Percentiles rank a stretch among this genome's conserved stretches.
Evolutionary conservation across 2,888 invertebrate species (phyloP).

Genomic region (Melanargia galathea): DNA sequence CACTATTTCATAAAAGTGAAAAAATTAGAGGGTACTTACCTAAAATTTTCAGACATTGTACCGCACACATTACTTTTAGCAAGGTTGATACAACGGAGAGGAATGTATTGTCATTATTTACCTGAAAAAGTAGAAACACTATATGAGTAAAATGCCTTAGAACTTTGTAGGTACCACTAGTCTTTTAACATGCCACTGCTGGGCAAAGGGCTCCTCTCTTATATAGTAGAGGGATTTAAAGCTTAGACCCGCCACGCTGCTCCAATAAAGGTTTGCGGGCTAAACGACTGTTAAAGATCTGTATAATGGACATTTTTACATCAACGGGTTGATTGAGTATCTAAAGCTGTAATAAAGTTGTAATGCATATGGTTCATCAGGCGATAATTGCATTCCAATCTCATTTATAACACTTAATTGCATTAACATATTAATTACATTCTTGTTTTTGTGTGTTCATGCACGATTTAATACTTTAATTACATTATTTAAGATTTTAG

Average conservation of each 20-base stretch:
- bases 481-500: slow-evolving; percentile 6
- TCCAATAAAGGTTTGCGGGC: too few species aligned
- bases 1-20: not conserved
- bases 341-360: slow-evolving; percentile 3
- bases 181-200: too few species aligned
- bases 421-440: slow-evolving; percentile 12
- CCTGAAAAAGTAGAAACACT: not conserved
- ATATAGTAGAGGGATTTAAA: too few species aligned
- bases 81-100: too few species aligned
- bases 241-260: too few species aligned
- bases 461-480: not conserved
- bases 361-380: slow-evolving; percentile 4
- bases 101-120: not conserved
- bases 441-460: slow-evolving; percentile 3
- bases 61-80: not conserved
- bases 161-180: too few species aligned
- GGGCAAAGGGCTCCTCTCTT: too few species aligned
- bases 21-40: not conserved
- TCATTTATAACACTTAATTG: slow-evolving; percentile 17
- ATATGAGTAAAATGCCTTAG: too few species aligned
- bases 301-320: too few species aligned
- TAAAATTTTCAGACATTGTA: not conserved
- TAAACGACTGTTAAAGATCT: too few species aligned
- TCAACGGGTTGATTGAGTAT: too few species aligned
- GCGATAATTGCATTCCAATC: slow-evolving; percentile 16